These are phyloP conservation scores for Lydus trimaculatus DNA, from an alignment of 2,888 invertebrate species.

Conservation along the genomic window DNA sequence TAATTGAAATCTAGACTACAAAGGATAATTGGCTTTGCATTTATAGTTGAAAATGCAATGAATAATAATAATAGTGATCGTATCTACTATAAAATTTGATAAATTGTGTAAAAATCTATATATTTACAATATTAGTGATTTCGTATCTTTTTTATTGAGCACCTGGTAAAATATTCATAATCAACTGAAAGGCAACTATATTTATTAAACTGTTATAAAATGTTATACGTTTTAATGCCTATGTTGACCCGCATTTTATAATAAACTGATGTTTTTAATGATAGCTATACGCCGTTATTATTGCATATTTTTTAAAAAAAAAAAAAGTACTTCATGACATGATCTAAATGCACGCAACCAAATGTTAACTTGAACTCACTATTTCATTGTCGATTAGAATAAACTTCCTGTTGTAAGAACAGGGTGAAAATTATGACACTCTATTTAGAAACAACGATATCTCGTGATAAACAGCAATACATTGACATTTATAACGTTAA, in stretches of 20 bases:
- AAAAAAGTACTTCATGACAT: slow-evolving; percentile 3
- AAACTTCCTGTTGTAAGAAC: slow-evolving; percentile 41
- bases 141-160: no score
- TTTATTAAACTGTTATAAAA: not conserved
- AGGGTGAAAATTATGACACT: slow-evolving; percentile 42
- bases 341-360: slow-evolving; percentile 4
- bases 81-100: not conserved
- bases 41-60: slow-evolving; percentile 2
- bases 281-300: not conserved
- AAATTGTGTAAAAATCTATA: not conserved
- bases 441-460: slow-evolving; percentile 42
- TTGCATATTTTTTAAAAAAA: not conserved
- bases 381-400: slow-evolving; percentile 41
- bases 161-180: not conserved
- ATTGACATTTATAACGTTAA: not conserved
- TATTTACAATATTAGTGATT: not conserved
- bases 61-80: not conserved
- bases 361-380: slow-evolving; percentile 24
- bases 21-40: slow-evolving; percentile 6
- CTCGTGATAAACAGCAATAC: slow-evolving; percentile 39
- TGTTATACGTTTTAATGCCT: not conserved
- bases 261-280: slow-evolving; percentile 5
- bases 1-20: slow-evolving; percentile 10
- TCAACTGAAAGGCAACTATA: not conserved
- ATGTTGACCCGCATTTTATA: slow-evolving; percentile 5